These are phyloP conservation scores for Sebastiscus tertius DNA, from an alignment of 2,797 vertebrate species.

Conservation along the genomic window DNA sequence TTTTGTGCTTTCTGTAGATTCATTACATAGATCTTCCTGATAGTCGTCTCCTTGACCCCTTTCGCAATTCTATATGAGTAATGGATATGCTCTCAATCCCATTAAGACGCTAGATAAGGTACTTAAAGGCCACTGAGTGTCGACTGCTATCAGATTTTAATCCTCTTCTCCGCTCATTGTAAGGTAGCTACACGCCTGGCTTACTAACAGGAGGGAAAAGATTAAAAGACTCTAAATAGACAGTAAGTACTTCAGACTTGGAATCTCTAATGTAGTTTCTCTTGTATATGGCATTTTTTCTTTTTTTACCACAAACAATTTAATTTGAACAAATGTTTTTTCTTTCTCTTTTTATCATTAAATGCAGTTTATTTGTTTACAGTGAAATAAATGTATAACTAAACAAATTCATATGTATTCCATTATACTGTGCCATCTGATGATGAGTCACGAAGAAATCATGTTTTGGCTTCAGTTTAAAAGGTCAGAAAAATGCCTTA, in stretches of 20 bases:
- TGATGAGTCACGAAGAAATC: background rate
- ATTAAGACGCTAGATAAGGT: slow-evolving; percentile 71
- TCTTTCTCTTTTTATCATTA: background rate
- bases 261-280: background rate
- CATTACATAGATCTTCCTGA: slow-evolving; percentile 51
- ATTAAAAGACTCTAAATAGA: slow-evolving; percentile 23
- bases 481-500: background rate
- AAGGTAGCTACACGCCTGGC: slow-evolving; percentile 25
- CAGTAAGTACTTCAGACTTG: slow-evolving; percentile 1
- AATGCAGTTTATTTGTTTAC: background rate
- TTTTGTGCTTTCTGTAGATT: slow-evolving; percentile 43
- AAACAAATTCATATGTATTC: background rate
- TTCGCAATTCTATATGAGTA: slow-evolving; percentile 61
- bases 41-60: slow-evolving; percentile 64
- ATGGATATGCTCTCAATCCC: slow-evolving; percentile 65
- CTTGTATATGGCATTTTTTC: background rate
- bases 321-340: background rate
- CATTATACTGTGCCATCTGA: too few species aligned
- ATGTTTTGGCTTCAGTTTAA: background rate
- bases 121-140: slow-evolving; percentile 63
- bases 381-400: too few species aligned
- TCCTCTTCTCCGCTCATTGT: slow-evolving; percentile 49
- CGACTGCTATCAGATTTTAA: slow-evolving; percentile 68
- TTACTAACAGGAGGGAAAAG: slow-evolving; percentile 7
- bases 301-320: background rate